These are phyloP conservation scores for Montipora capricornis DNA, from an alignment of 64 coral and sea anemone genomes.

Conservation along the genomic window DNA sequence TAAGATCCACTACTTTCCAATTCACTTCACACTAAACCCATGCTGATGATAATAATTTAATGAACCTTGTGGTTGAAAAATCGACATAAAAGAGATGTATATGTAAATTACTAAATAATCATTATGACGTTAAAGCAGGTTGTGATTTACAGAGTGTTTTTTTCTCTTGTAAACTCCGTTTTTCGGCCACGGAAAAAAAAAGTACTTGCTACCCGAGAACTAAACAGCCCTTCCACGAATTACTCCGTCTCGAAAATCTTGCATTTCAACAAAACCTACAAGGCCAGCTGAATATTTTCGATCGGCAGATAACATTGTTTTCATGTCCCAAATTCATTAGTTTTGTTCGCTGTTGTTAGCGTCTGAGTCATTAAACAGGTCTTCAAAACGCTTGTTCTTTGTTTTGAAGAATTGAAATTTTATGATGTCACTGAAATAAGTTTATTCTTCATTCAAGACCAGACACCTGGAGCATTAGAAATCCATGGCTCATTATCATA, in stretches of 20 bases:
- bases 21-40: no score
- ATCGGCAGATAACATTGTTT: no score
- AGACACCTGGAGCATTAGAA: constrained; percentile 1
- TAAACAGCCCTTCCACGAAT: neutral
- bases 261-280: neutral
- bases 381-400: neutral
- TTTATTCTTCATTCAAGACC: no score
- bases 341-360: no score
- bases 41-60: no score
- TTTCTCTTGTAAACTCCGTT: no score
- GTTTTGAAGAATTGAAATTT: neutral
- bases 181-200: neutral
- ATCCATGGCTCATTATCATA: constrained; percentile 24
- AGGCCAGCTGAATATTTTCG: neutral
- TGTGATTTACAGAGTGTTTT: no score
- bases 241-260: neutral
- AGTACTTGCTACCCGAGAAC: neutral
- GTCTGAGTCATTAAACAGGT: neutral
- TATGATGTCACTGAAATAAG: neutral
- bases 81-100: no score
- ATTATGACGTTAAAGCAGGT: no score
- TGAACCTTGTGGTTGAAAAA: no score
- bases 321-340: neutral
- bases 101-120: no score
- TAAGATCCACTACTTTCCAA: no score